Evolutionary conservation across 2,888 invertebrate species (phyloP).

Genomic region (Tenodera sinensis): DNA sequence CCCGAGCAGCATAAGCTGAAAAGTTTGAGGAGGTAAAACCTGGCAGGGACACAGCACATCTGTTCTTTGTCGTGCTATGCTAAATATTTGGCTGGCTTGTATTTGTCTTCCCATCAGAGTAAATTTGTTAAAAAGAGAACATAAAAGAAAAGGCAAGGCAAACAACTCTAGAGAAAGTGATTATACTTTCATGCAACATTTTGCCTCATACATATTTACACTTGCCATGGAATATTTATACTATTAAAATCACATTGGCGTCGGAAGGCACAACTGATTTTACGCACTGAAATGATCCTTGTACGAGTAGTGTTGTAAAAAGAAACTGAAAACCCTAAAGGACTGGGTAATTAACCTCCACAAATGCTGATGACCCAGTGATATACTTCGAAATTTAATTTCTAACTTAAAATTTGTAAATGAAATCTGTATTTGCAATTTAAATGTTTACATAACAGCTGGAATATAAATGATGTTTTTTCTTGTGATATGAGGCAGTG

Average conservation of each 20-base stretch:
- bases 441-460: too few relatives aligned
- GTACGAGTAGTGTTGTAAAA: background rate
- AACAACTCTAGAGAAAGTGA: background rate
- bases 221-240: background rate
- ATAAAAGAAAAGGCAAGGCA: background rate
- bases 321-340: too few relatives aligned
- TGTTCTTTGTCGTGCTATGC: background rate
- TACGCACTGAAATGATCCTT: too few relatives aligned
- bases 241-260: background rate
- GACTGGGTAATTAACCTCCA: too few relatives aligned
- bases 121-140: background rate
- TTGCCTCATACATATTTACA: background rate
- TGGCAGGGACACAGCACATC: background rate
- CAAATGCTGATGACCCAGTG: too few relatives aligned
- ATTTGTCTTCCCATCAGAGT: background rate
- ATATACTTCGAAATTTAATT: too few relatives aligned
- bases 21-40: too few relatives aligned
- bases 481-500: too few relatives aligned
- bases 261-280: background rate
- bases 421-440: too few relatives aligned
- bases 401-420: too few relatives aligned
- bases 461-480: too few relatives aligned
- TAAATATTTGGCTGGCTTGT: background rate
- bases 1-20: too few relatives aligned
- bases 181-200: background rate